phyloP scores from a whole-genome alignment of 2,113 vertebrate species.

The Redunca redunca region DNA sequence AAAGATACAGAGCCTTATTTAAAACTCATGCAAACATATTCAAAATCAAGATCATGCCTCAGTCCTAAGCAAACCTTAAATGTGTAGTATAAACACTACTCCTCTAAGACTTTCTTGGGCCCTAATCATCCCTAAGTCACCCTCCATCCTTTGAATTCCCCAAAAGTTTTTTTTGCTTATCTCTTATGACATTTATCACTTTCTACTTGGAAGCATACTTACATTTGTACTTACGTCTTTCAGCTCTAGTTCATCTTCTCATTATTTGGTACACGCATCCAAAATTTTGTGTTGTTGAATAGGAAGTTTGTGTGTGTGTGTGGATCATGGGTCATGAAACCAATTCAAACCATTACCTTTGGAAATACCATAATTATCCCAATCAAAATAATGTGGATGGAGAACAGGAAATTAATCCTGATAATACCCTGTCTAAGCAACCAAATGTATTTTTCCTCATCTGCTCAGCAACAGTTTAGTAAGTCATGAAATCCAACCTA shows the following conservation, averaged over 20 bases:
- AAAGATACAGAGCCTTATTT: not conserved
- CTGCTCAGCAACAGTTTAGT: not conserved
- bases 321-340: not conserved
- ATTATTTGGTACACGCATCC: not conserved
- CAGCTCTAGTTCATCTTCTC: not conserved
- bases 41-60: not conserved
- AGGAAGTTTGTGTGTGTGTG: not conserved
- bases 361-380: not conserved
- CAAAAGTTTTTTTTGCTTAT: not conserved
- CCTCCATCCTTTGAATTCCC: not conserved
- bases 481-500: not conserved
- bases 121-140: not conserved
- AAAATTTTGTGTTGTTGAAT: not conserved
- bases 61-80: not conserved
- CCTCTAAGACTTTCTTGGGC: not conserved
- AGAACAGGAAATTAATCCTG: constrained; percentile 34
- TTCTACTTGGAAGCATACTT: not conserved
- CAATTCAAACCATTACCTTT: constrained; percentile 3
- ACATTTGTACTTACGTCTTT: not conserved
- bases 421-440: not conserved
- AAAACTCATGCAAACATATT: not conserved
- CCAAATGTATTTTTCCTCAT: not conserved
- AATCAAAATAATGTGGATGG: constrained; percentile 16
- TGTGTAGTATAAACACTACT: not conserved
- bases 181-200: not conserved